Conservation (phyloP, 2,797 vertebrate species). For the Pampus argenteus region DNA sequence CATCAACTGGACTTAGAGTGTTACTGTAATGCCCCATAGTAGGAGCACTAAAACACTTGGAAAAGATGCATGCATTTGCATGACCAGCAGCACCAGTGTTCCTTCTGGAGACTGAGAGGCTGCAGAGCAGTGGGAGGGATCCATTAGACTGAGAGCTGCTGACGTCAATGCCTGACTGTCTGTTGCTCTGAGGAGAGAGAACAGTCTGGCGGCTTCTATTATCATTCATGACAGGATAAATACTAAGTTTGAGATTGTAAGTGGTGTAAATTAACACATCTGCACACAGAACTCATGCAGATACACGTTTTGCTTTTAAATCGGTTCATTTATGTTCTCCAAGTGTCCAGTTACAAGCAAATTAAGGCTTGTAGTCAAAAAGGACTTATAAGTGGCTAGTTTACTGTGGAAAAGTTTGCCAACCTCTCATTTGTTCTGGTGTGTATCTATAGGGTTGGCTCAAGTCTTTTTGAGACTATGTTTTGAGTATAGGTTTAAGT, state of each 20-base stretch:
- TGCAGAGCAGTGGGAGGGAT: constrained; percentile 47
- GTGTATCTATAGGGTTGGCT: too few species aligned
- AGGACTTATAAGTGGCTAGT: too few species aligned
- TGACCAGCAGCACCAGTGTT: constrained; percentile 29
- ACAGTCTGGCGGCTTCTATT: constrained; percentile 3
- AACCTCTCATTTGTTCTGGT: too few species aligned
- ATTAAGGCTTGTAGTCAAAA: too few species aligned
- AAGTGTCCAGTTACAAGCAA: neutral
- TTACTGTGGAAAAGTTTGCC: too few species aligned
- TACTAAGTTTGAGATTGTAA: neutral
- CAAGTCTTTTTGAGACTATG: too few species aligned
- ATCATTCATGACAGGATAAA: constrained; percentile 17
- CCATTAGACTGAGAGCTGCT: constrained; percentile 28
- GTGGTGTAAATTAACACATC: neutral
- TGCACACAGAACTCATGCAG: neutral
- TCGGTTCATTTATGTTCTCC: neutral
- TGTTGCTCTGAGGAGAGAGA: constrained; percentile 19
- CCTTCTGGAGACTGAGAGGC: constrained; percentile 38
- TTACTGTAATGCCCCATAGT: constrained; percentile 47
- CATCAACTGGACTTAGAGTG: constrained; percentile 45
- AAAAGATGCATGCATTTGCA: constrained; percentile 42
- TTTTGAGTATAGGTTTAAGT: too few species aligned
- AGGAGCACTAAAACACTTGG: constrained; percentile 51
- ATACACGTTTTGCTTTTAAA: neutral
- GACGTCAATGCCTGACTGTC: constrained; percentile 19